Evolutionary conservation across 2,797 vertebrate genomes (phyloP).

Genomic region (Notoglanidium macrostoma): DNA sequence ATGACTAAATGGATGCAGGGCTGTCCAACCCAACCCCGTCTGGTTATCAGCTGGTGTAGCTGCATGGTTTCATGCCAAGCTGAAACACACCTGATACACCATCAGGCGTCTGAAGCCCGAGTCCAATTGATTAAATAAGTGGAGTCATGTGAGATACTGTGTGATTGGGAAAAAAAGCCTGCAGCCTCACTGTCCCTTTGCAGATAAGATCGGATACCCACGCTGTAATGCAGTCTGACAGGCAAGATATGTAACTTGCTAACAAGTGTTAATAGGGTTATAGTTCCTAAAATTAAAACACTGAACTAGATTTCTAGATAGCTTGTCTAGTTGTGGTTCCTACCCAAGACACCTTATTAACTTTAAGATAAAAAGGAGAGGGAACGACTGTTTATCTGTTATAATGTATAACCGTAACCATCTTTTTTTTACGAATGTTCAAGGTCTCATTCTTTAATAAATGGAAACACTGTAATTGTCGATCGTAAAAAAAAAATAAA

Average conservation of each 20-base stretch:
- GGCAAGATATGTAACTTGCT: not conserved
- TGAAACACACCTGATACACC: constrained; percentile 17
- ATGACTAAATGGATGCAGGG: not conserved
- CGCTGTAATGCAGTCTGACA: not conserved
- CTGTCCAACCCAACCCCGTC: not conserved
- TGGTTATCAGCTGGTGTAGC: constrained; percentile 10
- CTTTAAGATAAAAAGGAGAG: not conserved
- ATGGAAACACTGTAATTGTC: not conserved
- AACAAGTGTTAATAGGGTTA: not conserved
- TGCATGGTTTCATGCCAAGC: not conserved
- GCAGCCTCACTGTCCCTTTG: not conserved
- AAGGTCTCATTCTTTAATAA: not conserved
- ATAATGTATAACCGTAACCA: not conserved
- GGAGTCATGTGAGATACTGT: not conserved
- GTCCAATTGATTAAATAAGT: constrained; percentile 22
- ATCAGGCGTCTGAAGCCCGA: constrained; percentile 43
- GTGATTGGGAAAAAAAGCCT: not conserved
- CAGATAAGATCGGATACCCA: not conserved
- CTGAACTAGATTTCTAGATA: not conserved
- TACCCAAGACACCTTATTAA: not conserved
- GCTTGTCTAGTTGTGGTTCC: not conserved
- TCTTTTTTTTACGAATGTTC: too few species aligned
- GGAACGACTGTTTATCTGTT: not conserved
- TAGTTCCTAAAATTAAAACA: not conserved
- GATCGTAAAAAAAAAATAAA: not conserved